A percentile compares a stretch with the other conserved stretches of the same genome.
Conservation (phyloP, 1,140 invertebrate species). For the Ceratitis capitata region DNA sequence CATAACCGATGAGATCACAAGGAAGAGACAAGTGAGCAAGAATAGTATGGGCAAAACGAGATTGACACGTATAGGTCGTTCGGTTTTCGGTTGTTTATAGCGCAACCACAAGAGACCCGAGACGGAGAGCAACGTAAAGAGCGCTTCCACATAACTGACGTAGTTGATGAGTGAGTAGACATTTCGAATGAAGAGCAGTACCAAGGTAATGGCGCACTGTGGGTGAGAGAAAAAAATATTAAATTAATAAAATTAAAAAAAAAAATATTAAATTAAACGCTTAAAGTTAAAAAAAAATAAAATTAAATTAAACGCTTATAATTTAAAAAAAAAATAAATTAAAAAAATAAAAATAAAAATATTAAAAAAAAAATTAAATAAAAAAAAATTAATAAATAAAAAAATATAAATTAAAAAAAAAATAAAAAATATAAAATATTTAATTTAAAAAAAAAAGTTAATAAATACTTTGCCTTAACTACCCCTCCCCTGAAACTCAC, state of each 20-base stretch:
- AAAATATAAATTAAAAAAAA: conserved; percentile 65
- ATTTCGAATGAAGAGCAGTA: conserved; percentile 84
- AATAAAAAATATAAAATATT: too few relatives aligned
- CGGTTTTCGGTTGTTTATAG: conserved; percentile 76
- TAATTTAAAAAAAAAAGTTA: too few relatives aligned
- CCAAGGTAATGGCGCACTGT: conserved; percentile 82
- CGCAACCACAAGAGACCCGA: conserved; percentile 88
- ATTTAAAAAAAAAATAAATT: not conserved
- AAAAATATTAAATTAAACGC: conserved; percentile 32
- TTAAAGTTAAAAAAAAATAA: too few relatives aligned
- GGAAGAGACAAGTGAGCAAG: conserved; percentile 84
- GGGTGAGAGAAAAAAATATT: not conserved
- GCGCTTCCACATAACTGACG: conserved; percentile 90
- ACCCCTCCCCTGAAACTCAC: conserved; percentile 69
- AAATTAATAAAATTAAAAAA: conserved; percentile 68
- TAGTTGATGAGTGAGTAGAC: conserved; percentile 94
- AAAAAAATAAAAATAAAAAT: conserved; percentile 41
- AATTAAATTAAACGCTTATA: too few relatives aligned
- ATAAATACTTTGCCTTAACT: too few relatives aligned
- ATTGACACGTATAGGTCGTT: conserved; percentile 77
- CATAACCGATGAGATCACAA: conserved; percentile 84
- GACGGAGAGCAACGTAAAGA: conserved; percentile 92
- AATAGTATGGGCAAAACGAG: conserved; percentile 84
- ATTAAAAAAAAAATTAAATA: too few relatives aligned
- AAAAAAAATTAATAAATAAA: too few relatives aligned